phyloP scores from a whole-genome alignment of 2,113 vertebrate genomes.

The Salvator merianae region DNA sequence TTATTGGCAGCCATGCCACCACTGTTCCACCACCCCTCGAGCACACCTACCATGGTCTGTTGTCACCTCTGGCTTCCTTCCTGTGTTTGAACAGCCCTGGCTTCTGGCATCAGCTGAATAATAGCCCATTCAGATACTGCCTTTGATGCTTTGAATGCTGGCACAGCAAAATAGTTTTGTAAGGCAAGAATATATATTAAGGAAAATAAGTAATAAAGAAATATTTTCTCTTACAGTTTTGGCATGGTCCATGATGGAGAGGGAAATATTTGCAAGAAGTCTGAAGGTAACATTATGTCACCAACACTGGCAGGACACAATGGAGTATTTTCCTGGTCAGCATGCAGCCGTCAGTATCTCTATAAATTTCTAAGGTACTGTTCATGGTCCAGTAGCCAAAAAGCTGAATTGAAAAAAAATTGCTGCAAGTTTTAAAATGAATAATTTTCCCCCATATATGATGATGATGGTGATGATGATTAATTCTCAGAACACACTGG shows the following conservation, averaged over 20 bases:
- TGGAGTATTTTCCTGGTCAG: constrained; percentile 90
- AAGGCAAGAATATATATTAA: no score
- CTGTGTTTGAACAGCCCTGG: no score
- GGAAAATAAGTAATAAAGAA: neutral
- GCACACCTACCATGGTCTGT: neutral
- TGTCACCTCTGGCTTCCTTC: neutral
- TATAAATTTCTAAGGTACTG: constrained; percentile 85
- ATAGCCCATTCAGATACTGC: no score
- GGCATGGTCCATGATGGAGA: constrained; percentile 93
- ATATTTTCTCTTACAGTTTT: constrained; percentile 72
- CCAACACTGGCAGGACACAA: constrained; percentile 89
- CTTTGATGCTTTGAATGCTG: neutral
- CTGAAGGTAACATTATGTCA: constrained; percentile 92
- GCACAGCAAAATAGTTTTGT: neutral
- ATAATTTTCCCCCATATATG: no score
- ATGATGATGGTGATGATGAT: no score
- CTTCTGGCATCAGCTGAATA: no score
- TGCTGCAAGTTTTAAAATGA: no score
- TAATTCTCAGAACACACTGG: no score
- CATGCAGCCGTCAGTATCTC: constrained; percentile 90
- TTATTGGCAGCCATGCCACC: no score
- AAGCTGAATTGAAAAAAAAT: no score
- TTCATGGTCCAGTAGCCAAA: no score
- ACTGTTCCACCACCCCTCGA: no score
- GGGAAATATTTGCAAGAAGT: constrained; percentile 89